These are phyloP conservation scores for Anastrepha ludens DNA, from an alignment of 1,140 invertebrate genomes.

Conservation along the genomic window DNA sequence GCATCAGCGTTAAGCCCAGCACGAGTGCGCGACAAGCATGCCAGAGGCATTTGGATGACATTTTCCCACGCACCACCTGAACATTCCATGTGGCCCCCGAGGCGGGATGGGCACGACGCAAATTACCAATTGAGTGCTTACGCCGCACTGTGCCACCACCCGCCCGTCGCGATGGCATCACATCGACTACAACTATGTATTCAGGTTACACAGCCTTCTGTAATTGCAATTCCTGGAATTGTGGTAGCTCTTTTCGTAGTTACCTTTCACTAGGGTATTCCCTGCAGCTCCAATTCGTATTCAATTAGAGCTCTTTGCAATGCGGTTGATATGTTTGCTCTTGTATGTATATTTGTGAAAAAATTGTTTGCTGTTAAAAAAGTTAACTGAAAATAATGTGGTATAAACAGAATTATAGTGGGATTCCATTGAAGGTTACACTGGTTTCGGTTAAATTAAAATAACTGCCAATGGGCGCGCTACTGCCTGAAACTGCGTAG, in stretches of 20 bases:
- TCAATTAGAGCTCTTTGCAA: neutral
- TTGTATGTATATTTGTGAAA: neutral
- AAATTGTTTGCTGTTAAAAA: neutral
- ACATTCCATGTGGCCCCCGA: slow-evolving; percentile 84
- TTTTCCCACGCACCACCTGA: slow-evolving; percentile 85
- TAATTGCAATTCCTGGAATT: neutral
- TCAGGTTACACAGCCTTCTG: neutral
- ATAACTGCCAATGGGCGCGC: no score
- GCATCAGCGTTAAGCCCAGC: slow-evolving; percentile 87
- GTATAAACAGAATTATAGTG: neutral
- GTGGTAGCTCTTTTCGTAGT: neutral
- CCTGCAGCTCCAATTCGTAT: neutral
- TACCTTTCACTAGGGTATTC: neutral
- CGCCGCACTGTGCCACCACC: slow-evolving; percentile 75
- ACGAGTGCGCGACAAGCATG: slow-evolving; percentile 91
- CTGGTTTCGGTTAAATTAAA: no score
- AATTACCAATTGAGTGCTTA: slow-evolving; percentile 77
- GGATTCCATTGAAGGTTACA: no score
- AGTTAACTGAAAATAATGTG: neutral
- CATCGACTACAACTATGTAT: slow-evolving; percentile 55
- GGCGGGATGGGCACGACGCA: slow-evolving; percentile 80
- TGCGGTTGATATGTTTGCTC: neutral
- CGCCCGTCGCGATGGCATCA: slow-evolving; percentile 72
- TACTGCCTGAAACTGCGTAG: no score
- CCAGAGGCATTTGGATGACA: slow-evolving; percentile 90